Evolutionary conservation across 1,140 invertebrate species (phyloP), one percentile per base, ranked within the genome.

Genomic region (Drosophila repleta): DNA sequence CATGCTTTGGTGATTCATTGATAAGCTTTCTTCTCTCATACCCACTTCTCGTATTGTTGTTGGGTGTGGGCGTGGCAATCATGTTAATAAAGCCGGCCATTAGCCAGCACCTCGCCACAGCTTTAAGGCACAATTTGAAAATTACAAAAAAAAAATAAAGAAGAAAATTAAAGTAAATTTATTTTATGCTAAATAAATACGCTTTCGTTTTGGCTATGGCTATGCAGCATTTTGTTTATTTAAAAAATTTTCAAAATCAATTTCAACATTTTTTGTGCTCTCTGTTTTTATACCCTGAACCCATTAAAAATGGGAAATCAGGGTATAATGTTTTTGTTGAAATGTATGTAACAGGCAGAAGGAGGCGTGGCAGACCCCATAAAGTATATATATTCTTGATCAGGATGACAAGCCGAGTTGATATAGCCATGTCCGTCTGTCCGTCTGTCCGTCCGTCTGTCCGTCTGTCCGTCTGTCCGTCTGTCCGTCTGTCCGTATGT

Each of bases 1-100:
- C 78, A 87, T 73, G 82, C 78, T 76, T 78, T 87, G 75, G 83
- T 87, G 83, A 87, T 87, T 88, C 82, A 87, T 87, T 87, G 82
- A 87, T 88, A 87, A 87, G 82, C 71, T 78, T 57, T 26, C 35
- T 58, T 41, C 63, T 64, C 55, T 72, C n/a, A 41, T 3, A 8
- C 29, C 10, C 20, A 11, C 29, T 13, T n/a, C n/a, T n/a, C n/a
- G 18, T 32, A n/a, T 43, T 53, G 39, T 56, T 43, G 51, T 35
- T 60, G 65, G 56, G 37, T 5, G 37, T 74, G 66, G 65, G 66
- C 71, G 49, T 75, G 81, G 78, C 83, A 88, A 82, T 87, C 67
- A 88, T 87, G 78, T 87, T 87, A 87, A 88, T 88, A 87, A 88
- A 82, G 78, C 75, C 83, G 67, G 53, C 76, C 82, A 88, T 84